Evolutionary conservation across 2,113 vertebrate genomes (phyloP).

Genomic region (Gnathonemus longibarbis): DNA sequence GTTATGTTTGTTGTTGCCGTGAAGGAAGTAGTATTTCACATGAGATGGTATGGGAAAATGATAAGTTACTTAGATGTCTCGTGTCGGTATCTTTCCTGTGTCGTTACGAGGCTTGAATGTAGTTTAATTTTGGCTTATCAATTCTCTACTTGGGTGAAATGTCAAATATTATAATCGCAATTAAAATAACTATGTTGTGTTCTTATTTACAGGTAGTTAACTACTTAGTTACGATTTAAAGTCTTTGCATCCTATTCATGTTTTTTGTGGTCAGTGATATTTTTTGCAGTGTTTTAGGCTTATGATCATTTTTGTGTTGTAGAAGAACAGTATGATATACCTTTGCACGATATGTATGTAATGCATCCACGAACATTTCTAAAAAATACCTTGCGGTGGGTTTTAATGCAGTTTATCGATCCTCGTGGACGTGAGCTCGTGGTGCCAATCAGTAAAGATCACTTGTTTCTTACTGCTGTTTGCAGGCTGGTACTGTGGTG

Average conservation of each 20-base stretch:
- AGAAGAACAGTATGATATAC: not conserved
- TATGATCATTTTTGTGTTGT: not conserved
- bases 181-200: slow-evolving; percentile 42
- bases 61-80: not conserved
- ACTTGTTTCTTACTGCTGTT: not conserved
- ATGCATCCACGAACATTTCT: not conserved
- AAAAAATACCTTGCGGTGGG: not conserved
- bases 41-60: slow-evolving; percentile 17
- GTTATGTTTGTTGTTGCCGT: not conserved
- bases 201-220: slow-evolving; percentile 17
- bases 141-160: not conserved
- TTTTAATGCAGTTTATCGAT: not conserved
- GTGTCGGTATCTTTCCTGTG: not conserved
- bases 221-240: not conserved
- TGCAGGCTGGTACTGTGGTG: slow-evolving; percentile 79
- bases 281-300: not conserved
- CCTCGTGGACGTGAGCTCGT: not conserved
- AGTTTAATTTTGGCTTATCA: slow-evolving; percentile 28
- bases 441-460: not conserved
- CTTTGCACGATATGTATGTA: not conserved
- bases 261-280: not conserved
- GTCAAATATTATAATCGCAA: not conserved
- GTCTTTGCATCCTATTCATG: not conserved
- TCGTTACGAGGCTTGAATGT: slow-evolving; percentile 2
- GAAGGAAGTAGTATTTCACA: not conserved